phyloP scores from a whole-genome alignment of 2,113 vertebrate species.

The Trogon surrucura region DNA sequence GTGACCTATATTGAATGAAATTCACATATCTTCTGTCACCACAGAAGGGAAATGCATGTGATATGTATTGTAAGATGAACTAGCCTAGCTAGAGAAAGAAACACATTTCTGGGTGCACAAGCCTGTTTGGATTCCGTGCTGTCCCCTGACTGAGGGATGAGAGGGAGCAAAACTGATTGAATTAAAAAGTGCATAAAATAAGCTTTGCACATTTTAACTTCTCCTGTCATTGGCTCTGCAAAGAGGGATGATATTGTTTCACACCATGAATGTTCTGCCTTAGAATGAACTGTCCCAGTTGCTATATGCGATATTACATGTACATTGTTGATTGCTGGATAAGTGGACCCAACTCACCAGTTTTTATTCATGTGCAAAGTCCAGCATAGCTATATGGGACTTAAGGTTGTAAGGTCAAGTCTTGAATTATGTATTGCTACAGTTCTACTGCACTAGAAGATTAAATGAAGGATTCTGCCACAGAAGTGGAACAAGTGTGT shows the following conservation, averaged over 20 bases:
- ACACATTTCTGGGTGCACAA: neutral
- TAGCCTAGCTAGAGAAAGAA: neutral
- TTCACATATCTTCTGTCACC: neutral
- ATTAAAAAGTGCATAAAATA: neutral
- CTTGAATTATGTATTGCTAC: neutral
- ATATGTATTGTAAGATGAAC: neutral
- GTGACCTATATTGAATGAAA: neutral
- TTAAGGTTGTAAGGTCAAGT: neutral
- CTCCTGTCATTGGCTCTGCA: neutral
- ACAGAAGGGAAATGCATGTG: neutral
- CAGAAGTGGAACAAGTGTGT: neutral
- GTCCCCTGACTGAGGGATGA: neutral
- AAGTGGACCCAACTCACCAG: accelerated
- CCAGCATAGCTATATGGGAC: neutral
- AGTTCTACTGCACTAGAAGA: neutral
- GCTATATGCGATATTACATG: neutral
- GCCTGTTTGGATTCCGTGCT: neutral
- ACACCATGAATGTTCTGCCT: neutral
- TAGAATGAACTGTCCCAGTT: neutral
- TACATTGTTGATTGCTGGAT: neutral
- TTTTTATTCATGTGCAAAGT: neutral
- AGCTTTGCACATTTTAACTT: neutral
- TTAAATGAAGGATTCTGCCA: neutral
- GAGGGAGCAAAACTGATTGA: neutral
- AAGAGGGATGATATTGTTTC: neutral